Conservation (phyloP, 2,888 invertebrate genomes). For the Tetranychus piercei region DNA sequence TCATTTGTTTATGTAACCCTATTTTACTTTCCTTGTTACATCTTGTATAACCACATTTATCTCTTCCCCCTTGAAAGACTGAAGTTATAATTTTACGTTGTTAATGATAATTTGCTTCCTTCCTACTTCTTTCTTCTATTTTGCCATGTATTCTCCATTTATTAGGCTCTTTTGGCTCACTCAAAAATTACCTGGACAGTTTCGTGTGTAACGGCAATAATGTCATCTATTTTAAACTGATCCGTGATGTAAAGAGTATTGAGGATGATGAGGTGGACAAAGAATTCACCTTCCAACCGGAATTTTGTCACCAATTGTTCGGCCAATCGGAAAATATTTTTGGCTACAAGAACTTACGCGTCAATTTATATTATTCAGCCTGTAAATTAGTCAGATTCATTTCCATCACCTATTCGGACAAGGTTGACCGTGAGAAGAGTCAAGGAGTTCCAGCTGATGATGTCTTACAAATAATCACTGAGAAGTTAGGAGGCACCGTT, state of each 20-base stretch:
- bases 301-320: constrained; percentile 83
- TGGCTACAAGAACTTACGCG: constrained; percentile 65
- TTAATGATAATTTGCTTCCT: not conserved
- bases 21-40: too few species aligned
- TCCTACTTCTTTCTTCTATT: too few species aligned
- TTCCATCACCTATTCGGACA: constrained; percentile 51
- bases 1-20: too few species aligned
- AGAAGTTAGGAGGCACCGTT: constrained; percentile 47
- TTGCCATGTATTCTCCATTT: not conserved
- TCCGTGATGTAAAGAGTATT: constrained; percentile 46
- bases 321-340: constrained; percentile 80
- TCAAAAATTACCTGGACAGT: constrained; percentile 28
- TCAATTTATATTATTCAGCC: constrained; percentile 61
- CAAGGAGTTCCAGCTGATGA: constrained; percentile 48
- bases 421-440: constrained; percentile 38
- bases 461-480: constrained; percentile 47
- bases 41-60: too few species aligned
- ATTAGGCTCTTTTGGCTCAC: not conserved
- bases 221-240: constrained; percentile 27
- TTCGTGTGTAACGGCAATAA: constrained; percentile 42
- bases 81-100: not conserved
- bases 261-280: constrained; percentile 38
- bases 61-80: too few species aligned
- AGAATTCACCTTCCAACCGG: constrained; percentile 46
- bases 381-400: constrained; percentile 61